Conservation (phyloP, 2,797 vertebrate genomes). For the Lepus townsendii region DNA sequence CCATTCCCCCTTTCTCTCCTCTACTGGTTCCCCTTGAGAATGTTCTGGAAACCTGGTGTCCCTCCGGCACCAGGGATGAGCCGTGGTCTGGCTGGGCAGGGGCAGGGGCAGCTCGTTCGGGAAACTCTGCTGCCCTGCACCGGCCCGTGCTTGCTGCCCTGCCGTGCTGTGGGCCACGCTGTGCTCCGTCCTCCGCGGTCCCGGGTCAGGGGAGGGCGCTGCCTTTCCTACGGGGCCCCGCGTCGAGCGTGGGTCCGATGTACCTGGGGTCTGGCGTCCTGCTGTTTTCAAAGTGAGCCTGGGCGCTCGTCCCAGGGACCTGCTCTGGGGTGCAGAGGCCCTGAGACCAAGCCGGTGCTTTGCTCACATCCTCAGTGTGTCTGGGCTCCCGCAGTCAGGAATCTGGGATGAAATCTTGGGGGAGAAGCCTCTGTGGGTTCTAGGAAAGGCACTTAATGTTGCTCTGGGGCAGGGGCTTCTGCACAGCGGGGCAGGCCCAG, state of each 20-base stretch:
- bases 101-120: not conserved
- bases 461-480: accelerated
- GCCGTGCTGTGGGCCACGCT: no score
- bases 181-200: no score
- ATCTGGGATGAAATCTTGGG: not conserved
- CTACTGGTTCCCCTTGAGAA: accelerated
- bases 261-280: not conserved
- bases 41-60: not conserved
- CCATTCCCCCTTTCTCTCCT: not conserved
- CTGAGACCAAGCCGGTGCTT: not conserved
- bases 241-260: accelerated
- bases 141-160: accelerated
- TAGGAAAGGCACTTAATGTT: not conserved
- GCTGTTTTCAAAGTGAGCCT: not conserved
- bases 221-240: not conserved
- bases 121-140: not conserved
- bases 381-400: accelerated
- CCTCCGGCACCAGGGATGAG: not conserved
- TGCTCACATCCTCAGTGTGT: not conserved
- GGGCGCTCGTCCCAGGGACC: accelerated
- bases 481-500: not conserved
- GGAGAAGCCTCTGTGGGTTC: not conserved
- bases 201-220: no score
- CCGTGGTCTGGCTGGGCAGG: not conserved
- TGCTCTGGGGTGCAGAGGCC: not conserved